A percentile compares a stretch with the other conserved stretches of the same genome.
phyloP scores from a whole-genome alignment of 2,113 vertebrate genomes.

The Ranitomeya variabilis region DNA sequence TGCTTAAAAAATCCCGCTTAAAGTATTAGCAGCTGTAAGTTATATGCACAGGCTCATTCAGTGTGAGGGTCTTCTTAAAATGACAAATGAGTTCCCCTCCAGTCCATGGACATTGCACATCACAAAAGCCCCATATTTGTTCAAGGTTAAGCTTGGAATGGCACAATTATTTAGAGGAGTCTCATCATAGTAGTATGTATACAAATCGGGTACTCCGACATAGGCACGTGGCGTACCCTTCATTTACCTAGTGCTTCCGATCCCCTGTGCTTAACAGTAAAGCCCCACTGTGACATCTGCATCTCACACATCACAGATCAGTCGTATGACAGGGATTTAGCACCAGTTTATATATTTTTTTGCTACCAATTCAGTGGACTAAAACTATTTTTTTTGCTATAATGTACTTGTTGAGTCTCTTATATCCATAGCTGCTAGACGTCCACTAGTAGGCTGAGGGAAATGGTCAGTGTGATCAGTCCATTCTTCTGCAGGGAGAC shows the following conservation, averaged over 20 bases:
- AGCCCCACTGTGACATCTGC: constrained; percentile 67
- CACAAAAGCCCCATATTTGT: constrained; percentile 41
- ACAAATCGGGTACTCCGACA: constrained; percentile 53
- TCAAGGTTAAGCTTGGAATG: constrained; percentile 59
- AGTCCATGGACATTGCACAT: constrained; percentile 33
- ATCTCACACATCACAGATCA: constrained; percentile 67
- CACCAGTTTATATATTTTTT: constrained; percentile 78
- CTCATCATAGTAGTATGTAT: constrained; percentile 56
- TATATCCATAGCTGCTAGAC: constrained; percentile 66
- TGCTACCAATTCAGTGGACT: not conserved
- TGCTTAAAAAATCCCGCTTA: constrained; percentile 3
- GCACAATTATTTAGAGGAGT: constrained; percentile 55
- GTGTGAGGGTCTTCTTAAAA: constrained; percentile 8
- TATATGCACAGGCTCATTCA: constrained; percentile 12
- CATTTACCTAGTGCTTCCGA: constrained; percentile 69
- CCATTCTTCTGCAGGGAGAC: constrained; percentile 69
- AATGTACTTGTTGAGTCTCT: constrained; percentile 86
- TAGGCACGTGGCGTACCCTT: constrained; percentile 63
- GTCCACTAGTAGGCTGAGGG: constrained; percentile 70
- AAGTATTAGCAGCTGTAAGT: constrained; percentile 44
- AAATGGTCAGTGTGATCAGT: constrained; percentile 76
- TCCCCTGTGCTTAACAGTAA: constrained; percentile 76
- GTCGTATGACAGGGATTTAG: constrained; percentile 76
- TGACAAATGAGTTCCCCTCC: not conserved
- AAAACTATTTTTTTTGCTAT: constrained; percentile 76